These are phyloP conservation scores for Pseudachorutes palmiensis DNA, from an alignment of 1,140 invertebrate species.

Conservation along the genomic window DNA sequence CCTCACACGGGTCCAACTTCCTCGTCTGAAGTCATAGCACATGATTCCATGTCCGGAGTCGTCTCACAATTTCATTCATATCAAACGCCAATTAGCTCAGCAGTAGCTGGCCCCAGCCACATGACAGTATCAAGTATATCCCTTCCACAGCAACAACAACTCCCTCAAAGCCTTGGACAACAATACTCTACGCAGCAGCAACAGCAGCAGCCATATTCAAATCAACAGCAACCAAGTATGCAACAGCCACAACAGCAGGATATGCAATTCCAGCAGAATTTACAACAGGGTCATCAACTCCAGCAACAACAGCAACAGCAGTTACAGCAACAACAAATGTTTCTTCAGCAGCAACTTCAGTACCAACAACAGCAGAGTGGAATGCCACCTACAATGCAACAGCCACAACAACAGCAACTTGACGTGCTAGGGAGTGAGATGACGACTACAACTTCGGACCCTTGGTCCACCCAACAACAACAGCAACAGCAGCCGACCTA, in stretches of 20 bases:
- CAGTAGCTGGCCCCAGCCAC: not conserved
- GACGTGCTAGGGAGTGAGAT: constrained; percentile 7
- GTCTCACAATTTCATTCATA: not conserved
- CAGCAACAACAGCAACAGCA: constrained; percentile 33
- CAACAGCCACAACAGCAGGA: constrained; percentile 21
- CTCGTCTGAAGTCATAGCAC: not conserved
- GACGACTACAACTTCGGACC: not conserved
- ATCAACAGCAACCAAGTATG: too few species aligned
- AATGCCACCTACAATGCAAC: not conserved
- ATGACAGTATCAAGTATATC: not conserved
- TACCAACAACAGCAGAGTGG: constrained; percentile 24
- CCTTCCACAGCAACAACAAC: constrained; percentile 16
- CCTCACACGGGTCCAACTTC: not conserved
- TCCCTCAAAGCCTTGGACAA: constrained; percentile 20
- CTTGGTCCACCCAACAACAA: constrained; percentile 7
- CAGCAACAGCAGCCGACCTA: not conserved
- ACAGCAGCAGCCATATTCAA: constrained; percentile 13
- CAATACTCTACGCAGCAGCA: constrained; percentile 12
- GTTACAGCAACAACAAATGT: constrained; percentile 41
- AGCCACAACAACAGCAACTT: constrained; percentile 25
- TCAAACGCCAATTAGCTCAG: not conserved
- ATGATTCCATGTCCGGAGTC: not conserved
- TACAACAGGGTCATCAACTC: constrained; percentile 17
- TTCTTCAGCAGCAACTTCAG: constrained; percentile 38
- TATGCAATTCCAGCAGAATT: constrained; percentile 25